Conservation (phyloP, 2,888 invertebrate species). For the Drosophila seclusa region DNA sequence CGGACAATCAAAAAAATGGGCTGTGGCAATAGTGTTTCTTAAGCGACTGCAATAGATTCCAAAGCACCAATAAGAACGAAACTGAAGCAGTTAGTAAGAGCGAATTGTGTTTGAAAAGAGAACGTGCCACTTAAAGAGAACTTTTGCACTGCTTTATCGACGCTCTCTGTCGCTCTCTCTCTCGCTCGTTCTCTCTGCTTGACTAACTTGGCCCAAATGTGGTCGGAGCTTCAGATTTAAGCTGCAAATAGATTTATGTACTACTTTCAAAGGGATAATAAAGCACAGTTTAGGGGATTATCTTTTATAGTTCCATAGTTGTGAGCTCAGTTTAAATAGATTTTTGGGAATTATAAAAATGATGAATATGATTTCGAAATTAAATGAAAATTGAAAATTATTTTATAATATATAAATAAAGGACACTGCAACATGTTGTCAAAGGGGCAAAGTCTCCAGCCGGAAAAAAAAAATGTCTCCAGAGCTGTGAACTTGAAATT, state of each 20-base stretch:
- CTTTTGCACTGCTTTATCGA: conserved; percentile 58
- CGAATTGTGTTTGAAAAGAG: conserved; percentile 22
- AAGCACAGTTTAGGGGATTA: conserved; percentile 45
- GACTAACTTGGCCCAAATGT: conserved; percentile 3
- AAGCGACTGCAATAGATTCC: conserved; percentile 5
- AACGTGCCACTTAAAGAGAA: conserved; percentile 35
- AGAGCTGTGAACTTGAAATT: conserved; percentile 39
- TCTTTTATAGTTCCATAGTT: not conserved
- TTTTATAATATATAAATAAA: not conserved
- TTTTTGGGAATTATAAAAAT: not conserved
- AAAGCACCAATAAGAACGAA: conserved; percentile 59
- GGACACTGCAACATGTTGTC: conserved; percentile 29
- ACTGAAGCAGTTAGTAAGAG: conserved; percentile 34
- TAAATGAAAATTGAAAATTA: not conserved
- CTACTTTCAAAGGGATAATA: not conserved
- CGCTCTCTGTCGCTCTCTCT: conserved; percentile 2
- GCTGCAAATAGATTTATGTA: conserved; percentile 1
- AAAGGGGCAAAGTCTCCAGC: conserved; percentile 5
- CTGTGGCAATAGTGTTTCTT: conserved; percentile 43
- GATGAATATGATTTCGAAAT: not conserved
- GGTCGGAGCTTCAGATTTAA: conserved; percentile 16
- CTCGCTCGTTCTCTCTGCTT: not conserved
- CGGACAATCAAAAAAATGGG: conserved; percentile 42
- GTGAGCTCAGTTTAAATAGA: too few species aligned
- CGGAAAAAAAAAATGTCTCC: conserved; percentile 6